Evolutionary conservation across 2,797 vertebrate genomes (phyloP).

Genomic region (Lithobates pipiens): DNA sequence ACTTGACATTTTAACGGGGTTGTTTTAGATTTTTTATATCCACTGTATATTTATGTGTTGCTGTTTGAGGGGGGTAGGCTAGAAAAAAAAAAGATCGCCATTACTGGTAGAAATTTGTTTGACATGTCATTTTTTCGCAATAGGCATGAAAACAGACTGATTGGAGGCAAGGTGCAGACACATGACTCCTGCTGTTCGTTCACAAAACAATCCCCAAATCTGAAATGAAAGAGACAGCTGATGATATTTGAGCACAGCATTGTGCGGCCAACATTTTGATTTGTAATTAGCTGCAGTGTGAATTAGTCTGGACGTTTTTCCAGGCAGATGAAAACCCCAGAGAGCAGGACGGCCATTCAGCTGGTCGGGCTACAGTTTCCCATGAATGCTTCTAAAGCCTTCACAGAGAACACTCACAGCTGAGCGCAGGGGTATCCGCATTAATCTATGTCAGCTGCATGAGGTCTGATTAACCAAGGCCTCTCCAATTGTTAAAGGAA

Average conservation of each 20-base stretch:
- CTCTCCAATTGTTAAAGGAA: slow-evolving; percentile 7
- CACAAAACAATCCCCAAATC: background rate
- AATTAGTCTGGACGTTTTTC: slow-evolving; percentile 18
- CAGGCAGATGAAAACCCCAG: slow-evolving; percentile 28
- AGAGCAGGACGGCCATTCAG: slow-evolving; percentile 18
- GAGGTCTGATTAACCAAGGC: slow-evolving; percentile 24
- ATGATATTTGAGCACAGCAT: slow-evolving; percentile 15
- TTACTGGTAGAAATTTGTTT: background rate
- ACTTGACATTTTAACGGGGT: too few relatives aligned
- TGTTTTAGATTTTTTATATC: too few relatives aligned
- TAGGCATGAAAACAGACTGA: background rate
- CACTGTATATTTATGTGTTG: too few relatives aligned
- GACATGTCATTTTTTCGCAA: background rate
- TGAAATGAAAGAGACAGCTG: background rate
- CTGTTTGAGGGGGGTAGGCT: too few relatives aligned
- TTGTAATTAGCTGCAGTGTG: slow-evolving; percentile 24
- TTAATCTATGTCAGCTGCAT: slow-evolving; percentile 32
- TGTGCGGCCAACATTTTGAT: slow-evolving; percentile 4
- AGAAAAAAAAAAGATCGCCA: too few relatives aligned
- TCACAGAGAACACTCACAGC: slow-evolving; percentile 8
- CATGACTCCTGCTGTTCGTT: background rate
- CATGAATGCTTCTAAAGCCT: background rate
- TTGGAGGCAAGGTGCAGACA: background rate
- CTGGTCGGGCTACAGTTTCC: slow-evolving; percentile 9
- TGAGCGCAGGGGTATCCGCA: background rate